Conservation (phyloP, 2,888 invertebrate genomes). For the Eurytoma californica region DNA sequence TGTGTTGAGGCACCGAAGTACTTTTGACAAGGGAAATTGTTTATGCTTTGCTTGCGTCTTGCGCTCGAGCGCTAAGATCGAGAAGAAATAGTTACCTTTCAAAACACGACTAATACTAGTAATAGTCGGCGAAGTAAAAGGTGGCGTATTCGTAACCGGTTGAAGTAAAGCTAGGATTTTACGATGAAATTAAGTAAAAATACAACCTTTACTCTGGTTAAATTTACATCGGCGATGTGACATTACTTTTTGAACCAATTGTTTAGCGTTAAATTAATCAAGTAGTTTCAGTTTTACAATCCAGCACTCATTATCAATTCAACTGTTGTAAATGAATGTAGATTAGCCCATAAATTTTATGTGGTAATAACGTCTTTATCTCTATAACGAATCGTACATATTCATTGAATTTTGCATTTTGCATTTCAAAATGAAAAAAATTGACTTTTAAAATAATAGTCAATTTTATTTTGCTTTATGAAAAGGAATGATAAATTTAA, state of each 20-base stretch:
- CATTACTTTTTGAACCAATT: too few relatives aligned
- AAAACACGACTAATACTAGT: slow-evolving; percentile 12
- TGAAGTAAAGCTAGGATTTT: background rate
- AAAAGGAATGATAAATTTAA: background rate
- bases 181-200: slow-evolving; percentile 23
- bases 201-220: slow-evolving; percentile 44
- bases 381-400: background rate
- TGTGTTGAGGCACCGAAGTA: slow-evolving; percentile 9
- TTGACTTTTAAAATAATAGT: background rate
- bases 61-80: background rate
- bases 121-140: slow-evolving; percentile 6
- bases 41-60: background rate
- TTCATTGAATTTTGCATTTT: background rate
- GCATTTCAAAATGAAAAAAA: background rate
- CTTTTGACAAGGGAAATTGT: background rate
- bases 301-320: slow-evolving; percentile 5
- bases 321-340: background rate
- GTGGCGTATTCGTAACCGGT: slow-evolving; percentile 28
- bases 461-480: background rate
- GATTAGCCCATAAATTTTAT: slow-evolving; percentile 3
- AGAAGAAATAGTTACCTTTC: background rate
- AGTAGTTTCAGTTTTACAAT: slow-evolving; percentile 5
- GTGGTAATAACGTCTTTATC: background rate
- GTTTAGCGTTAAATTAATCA: background rate
- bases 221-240: background rate